phyloP scores from a whole-genome alignment of 2,888 invertebrate genomes.

The Alcis repandata region DNA sequence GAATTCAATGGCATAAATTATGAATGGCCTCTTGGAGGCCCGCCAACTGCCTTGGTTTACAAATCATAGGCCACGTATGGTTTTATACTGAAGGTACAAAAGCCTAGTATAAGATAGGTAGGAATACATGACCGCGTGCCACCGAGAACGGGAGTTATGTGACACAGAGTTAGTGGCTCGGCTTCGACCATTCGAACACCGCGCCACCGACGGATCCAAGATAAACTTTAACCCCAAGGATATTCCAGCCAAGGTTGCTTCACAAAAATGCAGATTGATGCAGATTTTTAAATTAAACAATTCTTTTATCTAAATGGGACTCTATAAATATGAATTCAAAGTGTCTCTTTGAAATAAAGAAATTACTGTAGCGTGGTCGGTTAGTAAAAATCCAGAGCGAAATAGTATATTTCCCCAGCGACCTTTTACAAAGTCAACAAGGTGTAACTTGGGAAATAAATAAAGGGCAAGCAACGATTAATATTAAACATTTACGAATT shows the following conservation, averaged over 20 bases:
- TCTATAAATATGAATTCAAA: slow-evolving; percentile 44
- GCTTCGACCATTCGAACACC: slow-evolving; percentile 20
- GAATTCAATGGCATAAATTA: slow-evolving; percentile 24
- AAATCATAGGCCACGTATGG: slow-evolving; percentile 45
- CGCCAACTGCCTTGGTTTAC: slow-evolving; percentile 45
- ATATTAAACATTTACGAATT: slow-evolving; percentile 68
- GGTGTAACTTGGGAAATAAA: slow-evolving; percentile 83
- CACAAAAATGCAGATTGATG: slow-evolving; percentile 34
- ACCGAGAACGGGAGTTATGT: slow-evolving; percentile 41
- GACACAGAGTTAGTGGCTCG: slow-evolving; percentile 22
- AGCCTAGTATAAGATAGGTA: slow-evolving; percentile 28
- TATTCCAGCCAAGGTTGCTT: slow-evolving; percentile 18
- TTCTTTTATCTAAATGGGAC: slow-evolving; percentile 36
- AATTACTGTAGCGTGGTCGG: slow-evolving; percentile 61
- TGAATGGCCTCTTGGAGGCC: slow-evolving; percentile 36
- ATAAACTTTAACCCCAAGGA: slow-evolving; percentile 25
- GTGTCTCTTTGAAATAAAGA: slow-evolving; percentile 51
- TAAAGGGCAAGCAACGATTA: slow-evolving; percentile 75
- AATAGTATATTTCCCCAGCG: slow-evolving; percentile 81
- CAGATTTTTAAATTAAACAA: slow-evolving; percentile 30
- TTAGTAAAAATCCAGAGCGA: slow-evolving; percentile 75
- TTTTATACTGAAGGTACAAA: slow-evolving; percentile 25
- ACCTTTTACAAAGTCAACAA: slow-evolving; percentile 83
- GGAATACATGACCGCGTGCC: slow-evolving; percentile 28
- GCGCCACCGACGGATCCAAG: slow-evolving; percentile 1